These are phyloP conservation scores for Machimus atricapillus DNA, from an alignment of 2,888 invertebrate genomes.

Conservation along the genomic window DNA sequence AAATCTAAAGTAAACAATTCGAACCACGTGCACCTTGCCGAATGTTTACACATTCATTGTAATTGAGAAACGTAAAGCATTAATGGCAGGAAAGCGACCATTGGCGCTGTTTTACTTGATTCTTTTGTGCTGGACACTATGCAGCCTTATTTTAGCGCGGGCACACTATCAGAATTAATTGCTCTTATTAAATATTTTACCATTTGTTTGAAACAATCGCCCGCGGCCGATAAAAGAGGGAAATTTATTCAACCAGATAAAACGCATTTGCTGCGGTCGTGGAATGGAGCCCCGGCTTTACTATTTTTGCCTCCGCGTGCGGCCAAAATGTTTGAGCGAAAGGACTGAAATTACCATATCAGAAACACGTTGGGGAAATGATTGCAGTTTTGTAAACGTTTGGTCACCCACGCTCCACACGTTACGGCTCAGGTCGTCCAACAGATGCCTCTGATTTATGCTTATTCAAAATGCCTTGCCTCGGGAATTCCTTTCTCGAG, in stretches of 20 bases:
- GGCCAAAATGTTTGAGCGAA: neutral
- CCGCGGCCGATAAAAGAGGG: neutral
- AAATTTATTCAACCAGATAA: neutral
- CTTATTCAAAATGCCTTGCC: slow-evolving; percentile 5
- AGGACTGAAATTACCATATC: slow-evolving; percentile 24
- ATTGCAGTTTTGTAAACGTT: slow-evolving; percentile 28
- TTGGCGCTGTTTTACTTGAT: neutral
- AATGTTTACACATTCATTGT: slow-evolving; percentile 15
- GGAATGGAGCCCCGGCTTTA: neutral
- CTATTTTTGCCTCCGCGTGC: neutral
- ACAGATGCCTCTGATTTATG: slow-evolving; percentile 29
- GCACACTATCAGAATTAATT: neutral
- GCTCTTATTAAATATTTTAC: neutral
- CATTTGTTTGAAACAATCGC: neutral
- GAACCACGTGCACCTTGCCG: slow-evolving; percentile 4
- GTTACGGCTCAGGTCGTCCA: slow-evolving; percentile 9
- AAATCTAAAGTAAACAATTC: neutral
- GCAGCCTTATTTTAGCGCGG: neutral
- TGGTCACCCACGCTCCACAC: slow-evolving; percentile 17
- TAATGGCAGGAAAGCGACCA: neutral
- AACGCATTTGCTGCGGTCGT: neutral
- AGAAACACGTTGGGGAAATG: neutral
- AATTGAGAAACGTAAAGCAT: neutral
- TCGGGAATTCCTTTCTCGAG: slow-evolving; percentile 19
- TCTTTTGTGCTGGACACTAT: neutral